Percentiles rank a stretch among this genome's conserved stretches.
These are phyloP conservation scores for Agriopis leucophaearia DNA, from an alignment of 2,888 invertebrate genomes.

Conservation along the genomic window DNA sequence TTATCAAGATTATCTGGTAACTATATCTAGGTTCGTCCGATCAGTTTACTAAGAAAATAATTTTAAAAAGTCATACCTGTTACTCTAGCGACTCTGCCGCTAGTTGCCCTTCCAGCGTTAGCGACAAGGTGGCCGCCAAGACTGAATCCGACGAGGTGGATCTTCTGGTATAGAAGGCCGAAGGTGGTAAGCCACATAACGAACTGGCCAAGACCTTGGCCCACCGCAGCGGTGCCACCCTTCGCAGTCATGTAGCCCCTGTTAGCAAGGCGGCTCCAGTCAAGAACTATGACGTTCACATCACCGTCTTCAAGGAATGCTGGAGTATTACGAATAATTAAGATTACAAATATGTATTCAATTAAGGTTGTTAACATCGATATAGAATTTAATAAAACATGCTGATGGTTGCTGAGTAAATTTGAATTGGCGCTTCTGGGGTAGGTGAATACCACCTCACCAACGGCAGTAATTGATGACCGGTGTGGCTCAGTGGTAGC, in stretches of 20 bases:
- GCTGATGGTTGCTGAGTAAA: too few relatives aligned
- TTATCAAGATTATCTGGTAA: too few relatives aligned
- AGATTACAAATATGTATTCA: not conserved
- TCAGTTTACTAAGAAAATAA: not conserved
- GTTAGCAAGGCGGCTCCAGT: constrained; percentile 72
- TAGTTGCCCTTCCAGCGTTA: constrained; percentile 65
- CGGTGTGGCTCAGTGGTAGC: too few relatives aligned
- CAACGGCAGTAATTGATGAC: too few relatives aligned
- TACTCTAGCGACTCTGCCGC: constrained; percentile 62
- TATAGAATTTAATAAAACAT: too few relatives aligned
- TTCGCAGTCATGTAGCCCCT: constrained; percentile 68
- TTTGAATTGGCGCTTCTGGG: too few relatives aligned
- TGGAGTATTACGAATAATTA: constrained; percentile 44
- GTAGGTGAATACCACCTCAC: too few relatives aligned
- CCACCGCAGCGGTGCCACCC: constrained; percentile 59
- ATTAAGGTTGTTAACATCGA: too few relatives aligned
- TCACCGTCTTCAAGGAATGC: constrained; percentile 64
- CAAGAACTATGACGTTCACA: constrained; percentile 75
- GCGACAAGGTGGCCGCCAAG: constrained; percentile 78
- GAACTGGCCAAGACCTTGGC: constrained; percentile 62
- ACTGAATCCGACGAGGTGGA: constrained; percentile 79
- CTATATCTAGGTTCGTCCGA: too few relatives aligned
- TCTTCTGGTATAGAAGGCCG: constrained; percentile 58
- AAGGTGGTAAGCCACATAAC: constrained; percentile 59
- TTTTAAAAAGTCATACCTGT: constrained; percentile 60